Conservation (phyloP, 2,113 vertebrate genomes). For the Albula goreensis region DNA sequence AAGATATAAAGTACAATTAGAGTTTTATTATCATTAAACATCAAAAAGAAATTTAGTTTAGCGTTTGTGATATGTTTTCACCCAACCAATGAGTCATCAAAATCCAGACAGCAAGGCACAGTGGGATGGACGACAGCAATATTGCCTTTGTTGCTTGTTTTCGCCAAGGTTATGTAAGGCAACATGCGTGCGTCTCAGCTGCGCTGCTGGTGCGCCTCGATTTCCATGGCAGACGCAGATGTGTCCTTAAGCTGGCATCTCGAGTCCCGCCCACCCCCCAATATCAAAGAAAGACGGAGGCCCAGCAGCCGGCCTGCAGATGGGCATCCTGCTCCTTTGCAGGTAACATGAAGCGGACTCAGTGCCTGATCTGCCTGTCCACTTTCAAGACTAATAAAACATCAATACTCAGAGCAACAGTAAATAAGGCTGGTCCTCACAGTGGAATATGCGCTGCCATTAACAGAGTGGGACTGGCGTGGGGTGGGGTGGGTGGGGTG, state of each 20-base stretch:
- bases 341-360: background rate
- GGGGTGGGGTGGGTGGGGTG: too few relatives aligned
- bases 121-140: background rate
- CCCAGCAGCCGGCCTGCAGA: background rate
- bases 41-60: background rate
- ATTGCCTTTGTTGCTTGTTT: background rate
- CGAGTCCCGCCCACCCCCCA: background rate
- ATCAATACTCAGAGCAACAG: background rate
- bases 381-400: background rate
- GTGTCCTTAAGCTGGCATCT: background rate
- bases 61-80: background rate
- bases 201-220: background rate
- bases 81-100: background rate
- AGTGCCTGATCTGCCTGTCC: background rate
- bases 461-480: background rate
- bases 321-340: background rate
- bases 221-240: background rate
- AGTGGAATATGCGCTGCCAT: constrained; percentile 4
- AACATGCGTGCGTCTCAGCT: background rate
- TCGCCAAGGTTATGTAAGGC: background rate
- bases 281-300: background rate
- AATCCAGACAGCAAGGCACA: background rate
- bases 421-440: background rate
- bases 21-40: background rate
- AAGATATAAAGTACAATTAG: too few relatives aligned